A percentile compares a stretch with the other conserved stretches of the same genome.
phyloP scores from a whole-genome alignment of 2,113 vertebrate species.

The Tachycineta bicolor region DNA sequence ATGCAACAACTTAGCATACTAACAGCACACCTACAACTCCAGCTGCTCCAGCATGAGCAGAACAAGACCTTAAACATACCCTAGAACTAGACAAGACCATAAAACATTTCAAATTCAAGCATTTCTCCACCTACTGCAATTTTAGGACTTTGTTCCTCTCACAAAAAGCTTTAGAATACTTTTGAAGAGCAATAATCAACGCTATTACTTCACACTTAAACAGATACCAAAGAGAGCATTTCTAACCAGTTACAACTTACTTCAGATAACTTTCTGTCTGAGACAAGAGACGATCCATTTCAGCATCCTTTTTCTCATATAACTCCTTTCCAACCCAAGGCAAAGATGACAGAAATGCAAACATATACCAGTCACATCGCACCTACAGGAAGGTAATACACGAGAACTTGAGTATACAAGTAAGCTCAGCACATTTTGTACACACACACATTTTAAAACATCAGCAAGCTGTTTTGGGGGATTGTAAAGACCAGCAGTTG shows the following conservation, averaged over 20 bases:
- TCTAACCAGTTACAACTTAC: slow-evolving; percentile 71
- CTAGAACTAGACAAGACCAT: background rate
- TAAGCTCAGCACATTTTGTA: background rate
- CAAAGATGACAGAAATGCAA: slow-evolving; percentile 90
- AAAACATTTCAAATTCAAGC: background rate
- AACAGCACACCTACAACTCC: background rate
- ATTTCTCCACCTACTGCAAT: background rate
- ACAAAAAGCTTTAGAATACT: background rate
- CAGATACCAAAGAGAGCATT: rapidly evolving
- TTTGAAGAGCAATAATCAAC: background rate
- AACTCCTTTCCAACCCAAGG: slow-evolving; percentile 98
- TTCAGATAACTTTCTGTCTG: slow-evolving; percentile 94
- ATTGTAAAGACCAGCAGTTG: background rate
- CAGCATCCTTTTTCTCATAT: slow-evolving; percentile 98
- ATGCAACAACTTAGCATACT: background rate
- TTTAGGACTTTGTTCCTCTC: rapidly evolving
- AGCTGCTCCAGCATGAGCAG: background rate
- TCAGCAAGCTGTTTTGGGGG: background rate
- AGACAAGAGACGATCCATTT: slow-evolving; percentile 94
- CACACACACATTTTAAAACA: background rate
- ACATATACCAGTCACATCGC: slow-evolving; percentile 96
- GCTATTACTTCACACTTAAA: background rate
- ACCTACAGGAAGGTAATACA: slow-evolving; percentile 76
- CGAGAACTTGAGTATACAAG: background rate
- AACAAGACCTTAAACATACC: background rate